Evolutionary conservation across 2,113 vertebrate species (phyloP), one percentile per base, ranked within the genome.

Genomic region (Machaerirhynchus nigripectus): DNA sequence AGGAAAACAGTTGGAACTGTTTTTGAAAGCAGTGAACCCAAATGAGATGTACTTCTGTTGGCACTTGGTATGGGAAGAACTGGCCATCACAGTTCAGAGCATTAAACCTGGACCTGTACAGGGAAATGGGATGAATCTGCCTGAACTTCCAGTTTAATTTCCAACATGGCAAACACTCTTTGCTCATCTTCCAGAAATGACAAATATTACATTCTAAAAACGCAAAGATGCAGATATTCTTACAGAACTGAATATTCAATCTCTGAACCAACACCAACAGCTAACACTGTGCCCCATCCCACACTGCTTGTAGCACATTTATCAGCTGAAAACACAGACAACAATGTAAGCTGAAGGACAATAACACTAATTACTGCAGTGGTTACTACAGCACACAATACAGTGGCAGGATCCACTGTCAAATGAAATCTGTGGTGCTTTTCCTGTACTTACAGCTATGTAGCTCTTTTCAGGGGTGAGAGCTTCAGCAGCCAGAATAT

Each of bases 401-500:
- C 7, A 60, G 35, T 15, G n/a, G 24, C 49, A 68, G 60, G 47
- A 59, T 40, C 53, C 37, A 23, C 67, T 57, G 55, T 15, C 78
- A 53, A 5, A 56, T 37, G 49, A 56, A 18, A 79, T 49, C 28
- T 21, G 17, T 27, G 39, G 14, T 86, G 76, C 13, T 85, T 75
- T 61, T 42, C 4, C 17, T 57, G 46, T 63, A 98, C 99, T 98
- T 97, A 99, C 99, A 33, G 99, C 98, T n/a, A 99, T 94, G 12
- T 96, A 98, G 92, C 88, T 97, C 97, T 96, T 99, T 75, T 97
- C 96, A 1, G 68, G 35, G 0, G 98, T 98, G 67, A 99, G 99
- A 6, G 98, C 99, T 44, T 98, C 98, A 0, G 99, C 98, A 1
- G 99, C 99, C 46, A 99, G 97, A 40, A 97, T 80, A 28, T 99